Conservation (phyloP, 1,140 invertebrate genomes). For the Lanistes nyassanus region DNA sequence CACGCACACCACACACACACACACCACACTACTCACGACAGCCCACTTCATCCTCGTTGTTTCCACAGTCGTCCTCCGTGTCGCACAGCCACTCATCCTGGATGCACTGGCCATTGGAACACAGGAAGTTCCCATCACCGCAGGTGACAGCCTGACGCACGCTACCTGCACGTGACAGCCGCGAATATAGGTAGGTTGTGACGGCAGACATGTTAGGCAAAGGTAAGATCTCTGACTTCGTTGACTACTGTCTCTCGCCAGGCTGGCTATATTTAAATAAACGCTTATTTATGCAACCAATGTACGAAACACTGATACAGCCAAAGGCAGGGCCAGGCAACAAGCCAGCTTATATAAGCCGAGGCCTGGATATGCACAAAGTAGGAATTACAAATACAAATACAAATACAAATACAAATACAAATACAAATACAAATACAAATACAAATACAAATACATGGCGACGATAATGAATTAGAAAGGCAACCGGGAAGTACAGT, state of each 20-base stretch:
- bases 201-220: neutral
- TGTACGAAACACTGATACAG: too few species aligned
- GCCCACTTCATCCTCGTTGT: slow-evolving; percentile 19
- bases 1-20: too few species aligned
- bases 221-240: neutral
- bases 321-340: too few species aligned
- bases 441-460: neutral
- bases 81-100: slow-evolving; percentile 21
- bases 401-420: slow-evolving; percentile 14
- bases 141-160: neutral
- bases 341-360: too few species aligned
- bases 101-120: slow-evolving; percentile 21
- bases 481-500: too few species aligned
- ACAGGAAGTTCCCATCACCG: neutral
- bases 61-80: slow-evolving; percentile 22
- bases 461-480: too few species aligned
- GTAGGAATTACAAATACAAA: neutral
- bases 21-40: slow-evolving; percentile 5
- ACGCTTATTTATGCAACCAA: too few species aligned
- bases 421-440: slow-evolving; percentile 25
- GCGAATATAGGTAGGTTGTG: neutral
- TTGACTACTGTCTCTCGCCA: neutral
- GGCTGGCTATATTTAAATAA: neutral
- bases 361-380: neutral
- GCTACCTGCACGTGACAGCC: too few species aligned